Evolutionary conservation across 2,888 invertebrate species (phyloP).

Genomic region (Suillia variegata): DNA sequence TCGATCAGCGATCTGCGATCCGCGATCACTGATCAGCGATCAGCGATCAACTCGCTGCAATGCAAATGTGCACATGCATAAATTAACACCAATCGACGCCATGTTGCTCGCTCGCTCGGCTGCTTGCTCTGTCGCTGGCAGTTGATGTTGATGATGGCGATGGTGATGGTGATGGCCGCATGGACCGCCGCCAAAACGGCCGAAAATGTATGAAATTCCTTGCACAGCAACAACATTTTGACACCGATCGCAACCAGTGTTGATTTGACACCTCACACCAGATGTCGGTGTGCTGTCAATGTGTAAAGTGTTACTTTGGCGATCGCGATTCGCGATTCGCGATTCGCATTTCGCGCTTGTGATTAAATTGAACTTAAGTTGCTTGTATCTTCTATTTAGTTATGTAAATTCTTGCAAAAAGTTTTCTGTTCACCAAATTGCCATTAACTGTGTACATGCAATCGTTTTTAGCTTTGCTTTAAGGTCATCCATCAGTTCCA

Average conservation of each 20-base stretch:
- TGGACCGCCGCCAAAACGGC: not conserved
- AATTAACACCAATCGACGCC: conserved; percentile 44
- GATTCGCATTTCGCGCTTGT: too few relatives aligned
- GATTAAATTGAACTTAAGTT: too few relatives aligned
- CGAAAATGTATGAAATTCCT: not conserved
- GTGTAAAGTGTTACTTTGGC: too few relatives aligned
- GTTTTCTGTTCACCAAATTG: too few relatives aligned
- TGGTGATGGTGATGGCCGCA: not conserved
- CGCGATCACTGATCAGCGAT: too few relatives aligned
- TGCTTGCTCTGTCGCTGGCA: not conserved
- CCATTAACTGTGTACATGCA: too few relatives aligned
- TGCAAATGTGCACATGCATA: conserved; percentile 50
- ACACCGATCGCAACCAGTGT: conserved; percentile 38
- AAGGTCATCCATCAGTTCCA: too few relatives aligned
- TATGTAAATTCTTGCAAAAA: too few relatives aligned
- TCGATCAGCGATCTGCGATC: conserved; percentile 23
- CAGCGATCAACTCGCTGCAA: conserved; percentile 39
- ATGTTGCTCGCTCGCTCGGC: too few relatives aligned
- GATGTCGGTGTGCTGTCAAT: not conserved
- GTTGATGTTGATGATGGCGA: not conserved
- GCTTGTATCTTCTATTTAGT: too few relatives aligned
- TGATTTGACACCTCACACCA: conserved; percentile 46
- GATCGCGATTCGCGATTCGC: too few relatives aligned
- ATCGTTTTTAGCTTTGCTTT: too few relatives aligned
- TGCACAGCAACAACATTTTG: conserved; percentile 24